phyloP scores from a whole-genome alignment of 2,888 invertebrate species.

The Oligia latruncula region DNA sequence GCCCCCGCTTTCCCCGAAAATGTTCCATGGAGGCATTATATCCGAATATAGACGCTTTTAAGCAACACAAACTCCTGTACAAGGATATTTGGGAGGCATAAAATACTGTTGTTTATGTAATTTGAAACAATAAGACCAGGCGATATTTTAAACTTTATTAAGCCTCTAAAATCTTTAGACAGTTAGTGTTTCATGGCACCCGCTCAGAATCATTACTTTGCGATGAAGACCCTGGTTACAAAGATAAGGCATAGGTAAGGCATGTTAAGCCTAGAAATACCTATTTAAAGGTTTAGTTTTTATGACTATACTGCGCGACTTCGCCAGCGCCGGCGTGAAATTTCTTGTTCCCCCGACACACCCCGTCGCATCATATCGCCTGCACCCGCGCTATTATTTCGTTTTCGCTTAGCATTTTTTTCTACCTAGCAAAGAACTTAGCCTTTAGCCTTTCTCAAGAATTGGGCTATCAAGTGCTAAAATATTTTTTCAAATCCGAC shows the following conservation, averaged over 20 bases:
- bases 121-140: constrained; percentile 23
- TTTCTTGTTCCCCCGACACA: no score
- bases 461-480: neutral
- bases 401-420: neutral
- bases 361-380: neutral
- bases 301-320: neutral
- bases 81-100: constrained; percentile 17
- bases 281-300: neutral
- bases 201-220: neutral
- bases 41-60: constrained; percentile 20
- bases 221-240: neutral
- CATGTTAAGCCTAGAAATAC: neutral
- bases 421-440: neutral
- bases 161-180: constrained; percentile 21
- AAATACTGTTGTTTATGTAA: constrained; percentile 19
- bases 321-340: no score
- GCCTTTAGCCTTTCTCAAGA: no score
- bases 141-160: constrained; percentile 19
- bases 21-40: constrained; percentile 32
- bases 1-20: constrained; percentile 27
- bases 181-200: neutral
- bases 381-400: neutral
- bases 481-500: neutral
- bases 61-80: constrained; percentile 38
- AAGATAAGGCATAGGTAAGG: neutral